Percentiles rank a stretch among this genome's conserved stretches.
phyloP scores from a whole-genome alignment of 2,113 vertebrate genomes.

The Aldabrachelys gigantea region DNA sequence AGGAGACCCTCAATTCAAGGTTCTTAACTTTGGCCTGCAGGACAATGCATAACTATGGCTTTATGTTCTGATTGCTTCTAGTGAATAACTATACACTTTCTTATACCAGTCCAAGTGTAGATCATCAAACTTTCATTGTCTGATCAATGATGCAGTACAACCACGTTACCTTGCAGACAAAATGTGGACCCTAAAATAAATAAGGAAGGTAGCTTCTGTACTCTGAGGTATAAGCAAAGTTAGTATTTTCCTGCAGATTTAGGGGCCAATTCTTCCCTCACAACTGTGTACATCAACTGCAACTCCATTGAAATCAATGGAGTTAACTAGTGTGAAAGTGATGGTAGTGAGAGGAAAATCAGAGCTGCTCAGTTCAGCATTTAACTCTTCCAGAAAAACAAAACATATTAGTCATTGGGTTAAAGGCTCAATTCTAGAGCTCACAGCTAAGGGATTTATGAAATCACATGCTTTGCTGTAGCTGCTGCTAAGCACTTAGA shows the following conservation, averaged over 20 bases:
- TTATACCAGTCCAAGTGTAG: background rate
- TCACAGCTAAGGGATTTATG: background rate
- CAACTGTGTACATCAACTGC: accelerated
- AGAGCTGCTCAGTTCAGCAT: background rate
- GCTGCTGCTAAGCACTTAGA: background rate
- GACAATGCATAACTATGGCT: background rate
- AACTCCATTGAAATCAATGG: background rate
- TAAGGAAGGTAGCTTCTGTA: background rate
- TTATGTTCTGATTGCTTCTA: background rate
- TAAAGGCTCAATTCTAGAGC: background rate
- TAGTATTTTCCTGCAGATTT: background rate
- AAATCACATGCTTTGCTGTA: background rate
- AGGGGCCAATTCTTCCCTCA: background rate
- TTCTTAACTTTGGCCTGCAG: background rate
- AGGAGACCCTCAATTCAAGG: background rate
- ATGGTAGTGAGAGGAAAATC: background rate
- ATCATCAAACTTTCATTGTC: background rate
- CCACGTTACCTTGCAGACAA: background rate
- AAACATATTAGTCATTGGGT: conserved; percentile 1
- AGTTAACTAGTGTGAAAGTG: accelerated
- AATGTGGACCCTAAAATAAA: background rate
- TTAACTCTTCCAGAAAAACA: background rate
- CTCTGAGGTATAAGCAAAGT: background rate
- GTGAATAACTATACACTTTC: background rate
- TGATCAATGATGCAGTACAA: background rate